Conservation (phyloP, 2,888 invertebrate species). For the Drepana falcataria region DNA sequence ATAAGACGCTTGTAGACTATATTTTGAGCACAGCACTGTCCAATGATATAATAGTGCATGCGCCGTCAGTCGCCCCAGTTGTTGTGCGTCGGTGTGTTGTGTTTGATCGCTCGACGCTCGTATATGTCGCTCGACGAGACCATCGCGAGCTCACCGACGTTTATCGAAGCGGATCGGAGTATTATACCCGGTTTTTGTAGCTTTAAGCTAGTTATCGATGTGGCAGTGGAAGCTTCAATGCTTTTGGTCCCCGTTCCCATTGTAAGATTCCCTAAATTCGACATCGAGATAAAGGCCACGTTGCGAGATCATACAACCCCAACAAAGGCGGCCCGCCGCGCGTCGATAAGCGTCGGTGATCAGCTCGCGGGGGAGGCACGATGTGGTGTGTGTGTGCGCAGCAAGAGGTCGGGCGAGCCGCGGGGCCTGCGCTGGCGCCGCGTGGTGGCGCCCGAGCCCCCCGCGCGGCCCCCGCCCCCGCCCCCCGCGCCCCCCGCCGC, state of each 20-base stretch:
- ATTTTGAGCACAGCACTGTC: background rate
- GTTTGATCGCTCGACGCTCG: too few species aligned
- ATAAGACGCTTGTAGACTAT: background rate
- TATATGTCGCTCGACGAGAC: background rate
- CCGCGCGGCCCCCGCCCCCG: constrained; percentile 10
- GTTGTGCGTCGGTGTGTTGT: background rate
- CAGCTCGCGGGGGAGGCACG: constrained; percentile 22
- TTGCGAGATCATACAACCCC: too few species aligned
- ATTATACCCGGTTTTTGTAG: too few species aligned
- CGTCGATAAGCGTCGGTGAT: constrained; percentile 9
- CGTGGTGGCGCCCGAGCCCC: constrained; percentile 48
- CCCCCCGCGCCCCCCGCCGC: constrained; percentile 13
- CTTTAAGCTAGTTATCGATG: too few species aligned
- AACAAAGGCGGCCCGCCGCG: too few species aligned
- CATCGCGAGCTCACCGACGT: background rate
- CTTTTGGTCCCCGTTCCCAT: too few species aligned
- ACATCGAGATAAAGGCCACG: too few species aligned
- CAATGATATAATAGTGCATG: background rate
- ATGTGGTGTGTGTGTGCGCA: constrained; percentile 39
- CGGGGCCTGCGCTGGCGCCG: constrained; percentile 57
- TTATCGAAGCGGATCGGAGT: background rate
- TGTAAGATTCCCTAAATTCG: too few species aligned
- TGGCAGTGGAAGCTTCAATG: too few species aligned
- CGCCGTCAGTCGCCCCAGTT: background rate
- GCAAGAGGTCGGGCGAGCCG: constrained; percentile 45